Evolutionary conservation across 2,888 invertebrate genomes (phyloP).

Genomic region (Lacanobia oleracea): DNA sequence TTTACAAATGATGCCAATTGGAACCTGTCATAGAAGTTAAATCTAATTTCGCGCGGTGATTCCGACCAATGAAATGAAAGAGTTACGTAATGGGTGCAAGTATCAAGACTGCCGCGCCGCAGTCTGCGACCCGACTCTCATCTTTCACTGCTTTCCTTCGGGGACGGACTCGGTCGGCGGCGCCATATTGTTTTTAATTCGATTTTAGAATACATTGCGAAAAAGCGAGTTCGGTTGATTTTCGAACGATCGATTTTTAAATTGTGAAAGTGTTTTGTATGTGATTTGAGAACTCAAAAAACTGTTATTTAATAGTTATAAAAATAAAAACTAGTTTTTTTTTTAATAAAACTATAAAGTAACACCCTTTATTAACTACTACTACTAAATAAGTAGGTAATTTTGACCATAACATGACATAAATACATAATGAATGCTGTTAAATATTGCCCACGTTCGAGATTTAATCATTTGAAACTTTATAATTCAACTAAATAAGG

Average conservation of each 20-base stretch:
- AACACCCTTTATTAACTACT: background rate
- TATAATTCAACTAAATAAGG: too few species aligned
- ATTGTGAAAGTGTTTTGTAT: background rate
- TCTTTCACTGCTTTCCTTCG: conserved; percentile 88
- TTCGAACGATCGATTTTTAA: background rate
- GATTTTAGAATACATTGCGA: conserved; percentile 7
- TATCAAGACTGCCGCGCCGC: conserved; percentile 78
- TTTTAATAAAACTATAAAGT: background rate
- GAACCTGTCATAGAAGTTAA: background rate
- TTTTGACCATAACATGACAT: background rate
- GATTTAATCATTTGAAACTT: too few species aligned
- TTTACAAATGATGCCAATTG: background rate
- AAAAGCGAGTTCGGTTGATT: background rate
- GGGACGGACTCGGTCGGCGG: conserved; percentile 75
- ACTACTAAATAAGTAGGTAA: background rate
- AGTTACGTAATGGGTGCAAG: conserved; percentile 72
- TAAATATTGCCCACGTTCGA: too few species aligned
- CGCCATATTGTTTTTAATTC: conserved; percentile 23
- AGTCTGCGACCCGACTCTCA: conserved; percentile 84
- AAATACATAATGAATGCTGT: too few species aligned
- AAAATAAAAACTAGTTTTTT: too few species aligned
- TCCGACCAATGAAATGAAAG: conserved; percentile 21
- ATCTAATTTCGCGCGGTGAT: conserved; percentile 24
- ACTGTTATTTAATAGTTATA: too few species aligned
- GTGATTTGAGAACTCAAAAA: too few species aligned